phyloP scores from a whole-genome alignment of 2,888 invertebrate species.

The Pherbina coryleti region DNA sequence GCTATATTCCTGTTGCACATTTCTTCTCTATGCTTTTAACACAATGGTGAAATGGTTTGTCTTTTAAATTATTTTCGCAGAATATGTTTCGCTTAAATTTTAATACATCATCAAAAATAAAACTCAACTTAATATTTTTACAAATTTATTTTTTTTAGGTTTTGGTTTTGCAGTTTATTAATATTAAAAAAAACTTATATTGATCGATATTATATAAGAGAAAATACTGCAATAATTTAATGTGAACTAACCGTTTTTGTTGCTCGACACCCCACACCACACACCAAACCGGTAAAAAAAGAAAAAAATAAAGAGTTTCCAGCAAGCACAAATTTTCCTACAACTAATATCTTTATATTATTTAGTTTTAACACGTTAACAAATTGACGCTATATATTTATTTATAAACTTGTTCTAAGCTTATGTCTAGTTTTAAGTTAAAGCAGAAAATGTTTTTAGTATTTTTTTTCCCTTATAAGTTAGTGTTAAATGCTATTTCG shows the following conservation, averaged over 20 bases:
- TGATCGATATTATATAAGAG: neutral
- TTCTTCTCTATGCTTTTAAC: no score
- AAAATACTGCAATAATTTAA: neutral
- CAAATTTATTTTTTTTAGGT: conserved; percentile 59
- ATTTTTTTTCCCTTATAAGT: no score
- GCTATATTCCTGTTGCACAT: no score
- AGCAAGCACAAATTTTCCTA: conserved; percentile 1
- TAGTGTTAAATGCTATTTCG: no score
- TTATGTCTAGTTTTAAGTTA: no score
- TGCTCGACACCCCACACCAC: neutral
- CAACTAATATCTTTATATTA: neutral
- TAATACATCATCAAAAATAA: neutral
- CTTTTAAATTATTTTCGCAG: no score
- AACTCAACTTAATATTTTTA: neutral
- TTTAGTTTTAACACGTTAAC: neutral
- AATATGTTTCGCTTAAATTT: neutral
- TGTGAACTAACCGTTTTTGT: neutral
- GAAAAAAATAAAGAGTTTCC: conserved; percentile 1
- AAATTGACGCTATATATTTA: no score
- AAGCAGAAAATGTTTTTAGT: no score
- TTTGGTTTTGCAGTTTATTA: conserved; percentile 62
- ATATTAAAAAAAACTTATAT: conserved; percentile 32
- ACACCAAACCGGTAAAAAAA: neutral
- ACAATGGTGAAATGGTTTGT: no score
- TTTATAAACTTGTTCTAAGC: no score